These are phyloP conservation scores for Oreochromis niloticus DNA, from an alignment of 2,113 vertebrate genomes.

Conservation along the genomic window DNA sequence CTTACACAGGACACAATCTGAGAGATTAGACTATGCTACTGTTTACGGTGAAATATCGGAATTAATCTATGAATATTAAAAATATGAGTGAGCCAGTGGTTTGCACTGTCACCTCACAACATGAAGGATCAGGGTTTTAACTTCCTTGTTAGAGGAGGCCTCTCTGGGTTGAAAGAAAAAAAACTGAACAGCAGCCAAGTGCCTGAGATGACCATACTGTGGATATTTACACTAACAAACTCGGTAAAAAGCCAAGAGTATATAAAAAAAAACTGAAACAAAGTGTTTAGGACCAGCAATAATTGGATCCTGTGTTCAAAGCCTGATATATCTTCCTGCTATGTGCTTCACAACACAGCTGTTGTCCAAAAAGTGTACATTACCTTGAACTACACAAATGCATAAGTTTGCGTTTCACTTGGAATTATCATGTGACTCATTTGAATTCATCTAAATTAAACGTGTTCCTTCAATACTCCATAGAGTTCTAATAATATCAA, in stretches of 20 bases:
- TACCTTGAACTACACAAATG: background rate
- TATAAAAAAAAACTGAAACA: background rate
- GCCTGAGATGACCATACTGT: background rate
- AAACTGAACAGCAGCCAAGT: background rate
- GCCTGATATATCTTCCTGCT: background rate
- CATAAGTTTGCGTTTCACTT: background rate
- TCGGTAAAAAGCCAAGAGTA: background rate
- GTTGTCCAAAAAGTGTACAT: background rate
- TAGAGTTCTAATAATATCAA: background rate
- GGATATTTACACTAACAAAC: background rate
- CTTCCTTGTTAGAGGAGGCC: background rate
- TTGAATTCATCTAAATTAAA: background rate
- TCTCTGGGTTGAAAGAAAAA: background rate
- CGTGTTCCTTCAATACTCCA: background rate
- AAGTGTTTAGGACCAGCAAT: background rate
- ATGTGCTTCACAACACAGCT: background rate
- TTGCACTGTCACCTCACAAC: background rate
- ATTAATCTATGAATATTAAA: background rate
- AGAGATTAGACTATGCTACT: background rate
- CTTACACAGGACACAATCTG: background rate
- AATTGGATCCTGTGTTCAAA: background rate
- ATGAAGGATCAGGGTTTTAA: background rate
- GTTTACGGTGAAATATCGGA: background rate
- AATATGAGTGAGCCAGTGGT: background rate
- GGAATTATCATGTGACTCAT: rapidly evolving